These are phyloP conservation scores for Chymomyza procnemis DNA, from an alignment of 2,888 invertebrate species.

Conservation along the genomic window DNA sequence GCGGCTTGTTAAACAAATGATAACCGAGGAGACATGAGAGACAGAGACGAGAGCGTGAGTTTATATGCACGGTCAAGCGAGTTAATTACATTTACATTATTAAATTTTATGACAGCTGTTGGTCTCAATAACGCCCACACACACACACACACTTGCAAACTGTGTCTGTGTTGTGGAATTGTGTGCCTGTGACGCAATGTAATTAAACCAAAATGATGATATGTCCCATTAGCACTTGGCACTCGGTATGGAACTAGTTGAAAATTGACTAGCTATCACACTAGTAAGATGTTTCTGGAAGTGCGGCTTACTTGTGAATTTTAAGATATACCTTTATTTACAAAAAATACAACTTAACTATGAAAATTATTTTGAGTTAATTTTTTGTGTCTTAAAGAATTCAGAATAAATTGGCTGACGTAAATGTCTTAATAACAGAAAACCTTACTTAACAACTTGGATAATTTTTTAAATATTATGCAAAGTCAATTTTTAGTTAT, in stretches of 20 bases:
- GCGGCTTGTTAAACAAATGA: neutral
- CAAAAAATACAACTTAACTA: too few species aligned
- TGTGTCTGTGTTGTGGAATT: neutral
- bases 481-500: too few species aligned
- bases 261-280: neutral
- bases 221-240: neutral
- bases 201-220: conserved; percentile 28
- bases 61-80: conserved; percentile 50
- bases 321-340: too few species aligned
- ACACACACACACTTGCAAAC: neutral
- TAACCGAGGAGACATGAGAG: neutral
- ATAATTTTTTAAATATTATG: too few species aligned
- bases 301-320: neutral
- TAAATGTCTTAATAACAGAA: too few species aligned
- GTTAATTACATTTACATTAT: conserved; percentile 77
- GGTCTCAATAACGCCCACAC: conserved; percentile 42
- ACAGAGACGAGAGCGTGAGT: neutral
- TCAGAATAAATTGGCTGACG: too few species aligned
- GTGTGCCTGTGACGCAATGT: conserved; percentile 27
- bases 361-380: too few species aligned
- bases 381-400: too few species aligned
- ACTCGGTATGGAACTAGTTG: neutral
- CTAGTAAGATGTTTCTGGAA: neutral
- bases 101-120: conserved; percentile 74
- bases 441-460: too few species aligned